phyloP scores from a whole-genome alignment of 1,140 invertebrate genomes.

The Lordiphosa collinella region DNA sequence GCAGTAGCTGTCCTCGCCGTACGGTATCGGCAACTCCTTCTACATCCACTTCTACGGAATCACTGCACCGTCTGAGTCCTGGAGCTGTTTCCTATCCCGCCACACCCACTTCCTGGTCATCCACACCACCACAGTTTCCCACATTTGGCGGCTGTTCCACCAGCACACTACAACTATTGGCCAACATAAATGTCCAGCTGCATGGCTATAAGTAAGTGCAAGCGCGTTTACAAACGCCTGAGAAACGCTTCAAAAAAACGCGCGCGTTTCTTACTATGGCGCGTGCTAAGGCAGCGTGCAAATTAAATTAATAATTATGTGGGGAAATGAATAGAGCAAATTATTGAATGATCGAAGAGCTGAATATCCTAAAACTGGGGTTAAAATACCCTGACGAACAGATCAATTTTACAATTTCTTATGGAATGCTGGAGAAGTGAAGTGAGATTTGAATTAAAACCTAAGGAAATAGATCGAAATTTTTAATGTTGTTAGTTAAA shows the following conservation, averaged over 20 bases:
- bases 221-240: neutral
- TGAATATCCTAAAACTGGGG: no score
- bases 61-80: slow-evolving; percentile 36
- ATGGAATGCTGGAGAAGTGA: no score
- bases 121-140: slow-evolving; percentile 48
- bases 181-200: slow-evolving; percentile 47
- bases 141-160: slow-evolving; percentile 31
- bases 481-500: no score
- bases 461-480: no score
- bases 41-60: slow-evolving; percentile 53
- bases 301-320: slow-evolving; percentile 22
- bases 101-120: slow-evolving; percentile 62
- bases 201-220: slow-evolving; percentile 60
- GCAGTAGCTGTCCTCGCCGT: slow-evolving; percentile 10
- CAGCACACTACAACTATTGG: slow-evolving; percentile 41
- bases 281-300: slow-evolving; percentile 41
- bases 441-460: no score
- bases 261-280: slow-evolving; percentile 20
- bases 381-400: no score
- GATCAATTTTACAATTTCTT: no score
- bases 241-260: neutral
- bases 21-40: slow-evolving; percentile 31
- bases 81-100: slow-evolving; percentile 46
- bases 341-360: no score
- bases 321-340: neutral